Evolutionary conservation across 2,888 invertebrate species (phyloP).

Genomic region (Drosophila quinaria): DNA sequence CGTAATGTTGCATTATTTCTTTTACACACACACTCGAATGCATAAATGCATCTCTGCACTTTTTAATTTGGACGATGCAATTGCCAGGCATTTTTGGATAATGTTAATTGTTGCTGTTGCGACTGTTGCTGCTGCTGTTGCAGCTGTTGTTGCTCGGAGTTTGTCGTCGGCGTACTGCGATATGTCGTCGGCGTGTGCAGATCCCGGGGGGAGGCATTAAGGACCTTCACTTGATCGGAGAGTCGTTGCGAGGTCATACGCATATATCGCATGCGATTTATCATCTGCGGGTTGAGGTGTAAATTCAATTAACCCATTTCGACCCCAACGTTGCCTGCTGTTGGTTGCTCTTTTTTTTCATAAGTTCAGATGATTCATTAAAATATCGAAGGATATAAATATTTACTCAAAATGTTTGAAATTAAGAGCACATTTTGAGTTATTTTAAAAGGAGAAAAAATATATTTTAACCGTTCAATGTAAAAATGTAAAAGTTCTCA

Average conservation of each 20-base stretch:
- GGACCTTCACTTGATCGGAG: slow-evolving; percentile 42
- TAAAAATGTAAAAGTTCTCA: too few relatives aligned
- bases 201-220: neutral
- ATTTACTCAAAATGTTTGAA: too few relatives aligned
- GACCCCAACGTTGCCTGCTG: too few relatives aligned
- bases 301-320: neutral
- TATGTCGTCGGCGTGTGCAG: neutral
- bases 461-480: too few relatives aligned
- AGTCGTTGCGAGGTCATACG: slow-evolving; percentile 64
- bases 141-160: neutral
- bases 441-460: too few relatives aligned
- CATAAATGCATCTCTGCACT: neutral
- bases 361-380: too few relatives aligned
- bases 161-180: neutral
- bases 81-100: slow-evolving; percentile 7
- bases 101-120: neutral
- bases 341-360: too few relatives aligned
- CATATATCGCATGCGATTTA: slow-evolving; percentile 59
- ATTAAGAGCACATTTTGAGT: too few relatives aligned
- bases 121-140: neutral
- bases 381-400: too few relatives aligned
- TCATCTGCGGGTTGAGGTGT: slow-evolving; percentile 56
- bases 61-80: slow-evolving; percentile 10
- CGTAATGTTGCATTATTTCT: neutral
- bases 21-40: neutral